Evolutionary conservation across 2,797 vertebrate species (phyloP).

Genomic region (Acipenser oxyrinchus): DNA sequence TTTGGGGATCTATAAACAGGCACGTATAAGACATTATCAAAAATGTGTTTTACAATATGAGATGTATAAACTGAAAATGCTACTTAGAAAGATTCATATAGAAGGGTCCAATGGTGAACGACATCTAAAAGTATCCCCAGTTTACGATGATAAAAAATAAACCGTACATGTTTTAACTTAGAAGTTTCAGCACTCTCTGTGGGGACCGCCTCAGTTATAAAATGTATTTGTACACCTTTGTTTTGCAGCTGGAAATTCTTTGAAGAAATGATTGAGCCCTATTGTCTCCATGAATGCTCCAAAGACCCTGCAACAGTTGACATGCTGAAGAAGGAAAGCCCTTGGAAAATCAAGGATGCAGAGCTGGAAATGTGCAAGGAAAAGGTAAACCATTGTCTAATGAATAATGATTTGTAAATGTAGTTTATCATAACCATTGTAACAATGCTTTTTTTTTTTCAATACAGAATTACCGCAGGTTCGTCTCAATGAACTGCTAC

Average conservation of each 20-base stretch:
- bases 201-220: too few species aligned
- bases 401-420: not conserved
- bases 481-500: conserved; percentile 85
- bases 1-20: too few species aligned
- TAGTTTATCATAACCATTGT: too few species aligned
- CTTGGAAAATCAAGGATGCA: conserved; percentile 89
- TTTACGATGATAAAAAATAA: too few species aligned
- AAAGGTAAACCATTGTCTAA: conserved; percentile 65
- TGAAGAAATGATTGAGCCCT: conserved; percentile 91
- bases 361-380: conserved; percentile 83
- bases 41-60: too few species aligned
- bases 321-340: conserved; percentile 69
- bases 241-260: conserved; percentile 79
- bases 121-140: too few species aligned
- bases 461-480: conserved; percentile 82
- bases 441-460: not conserved
- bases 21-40: too few species aligned
- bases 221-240: not conserved
- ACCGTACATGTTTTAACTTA: too few species aligned
- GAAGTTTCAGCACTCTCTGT: too few species aligned
- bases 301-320: conserved; percentile 71
- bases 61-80: too few species aligned
- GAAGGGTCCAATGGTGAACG: too few species aligned
- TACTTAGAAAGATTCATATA: too few species aligned
- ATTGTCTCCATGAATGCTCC: conserved; percentile 76